Conservation (phyloP, 23 tunicate species). For the Ciona savignyi region DNA sequence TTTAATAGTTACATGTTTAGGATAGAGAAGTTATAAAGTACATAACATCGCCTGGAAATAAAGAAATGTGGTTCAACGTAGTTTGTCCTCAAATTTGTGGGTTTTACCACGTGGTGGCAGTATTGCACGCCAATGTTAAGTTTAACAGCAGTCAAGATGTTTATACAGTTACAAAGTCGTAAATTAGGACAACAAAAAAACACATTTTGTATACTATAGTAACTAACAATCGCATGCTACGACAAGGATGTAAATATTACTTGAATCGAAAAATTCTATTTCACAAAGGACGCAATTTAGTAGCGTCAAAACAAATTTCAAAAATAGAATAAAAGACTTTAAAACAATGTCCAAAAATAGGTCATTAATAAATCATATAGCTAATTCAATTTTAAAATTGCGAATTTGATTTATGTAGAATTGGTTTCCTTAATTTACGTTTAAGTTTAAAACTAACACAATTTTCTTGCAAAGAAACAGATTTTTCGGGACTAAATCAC, state of each 20-base stretch:
- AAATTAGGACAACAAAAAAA: not conserved
- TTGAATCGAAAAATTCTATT: too few relatives aligned
- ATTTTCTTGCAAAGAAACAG: too few relatives aligned
- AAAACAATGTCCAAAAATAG: not conserved
- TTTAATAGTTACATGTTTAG: too few relatives aligned
- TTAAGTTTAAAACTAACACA: too few relatives aligned
- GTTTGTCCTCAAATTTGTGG: slow-evolving; percentile 11
- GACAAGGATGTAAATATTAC: not conserved
- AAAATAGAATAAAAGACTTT: too few relatives aligned
- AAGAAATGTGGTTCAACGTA: too few relatives aligned
- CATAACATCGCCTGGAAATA: too few relatives aligned
- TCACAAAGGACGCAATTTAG: too few relatives aligned
- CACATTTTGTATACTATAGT: not conserved
- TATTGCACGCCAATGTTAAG: not conserved
- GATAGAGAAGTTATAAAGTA: too few relatives aligned
- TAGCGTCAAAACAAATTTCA: not conserved
- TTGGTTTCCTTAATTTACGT: too few relatives aligned
- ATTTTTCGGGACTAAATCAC: not conserved
- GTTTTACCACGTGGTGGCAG: not conserved
- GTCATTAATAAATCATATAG: not conserved
- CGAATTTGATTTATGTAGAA: not conserved
- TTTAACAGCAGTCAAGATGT: not conserved
- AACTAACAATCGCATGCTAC: not conserved
- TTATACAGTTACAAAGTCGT: not conserved
- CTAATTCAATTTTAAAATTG: not conserved